Percentiles rank a stretch among this genome's conserved stretches.
Evolutionary conservation across 2,888 invertebrate species (phyloP).

Genomic region (Erpobdella octoculata): DNA sequence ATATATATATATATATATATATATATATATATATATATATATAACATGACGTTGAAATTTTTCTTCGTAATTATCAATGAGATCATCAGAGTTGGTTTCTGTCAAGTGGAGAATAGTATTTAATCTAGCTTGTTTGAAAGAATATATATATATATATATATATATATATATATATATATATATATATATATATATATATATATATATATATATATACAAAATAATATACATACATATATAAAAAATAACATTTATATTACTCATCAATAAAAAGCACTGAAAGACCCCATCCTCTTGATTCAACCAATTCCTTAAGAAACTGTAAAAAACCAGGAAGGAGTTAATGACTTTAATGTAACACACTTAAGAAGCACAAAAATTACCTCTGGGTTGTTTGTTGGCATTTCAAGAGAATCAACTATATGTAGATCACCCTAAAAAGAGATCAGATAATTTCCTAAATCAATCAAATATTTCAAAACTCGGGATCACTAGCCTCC

Average conservation of each 20-base stretch:
- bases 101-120: no score
- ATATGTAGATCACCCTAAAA: conserved; percentile 65
- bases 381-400: conserved; percentile 65
- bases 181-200: no score
- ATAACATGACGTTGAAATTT: no score
- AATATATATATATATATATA: not conserved
- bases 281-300: conserved; percentile 85
- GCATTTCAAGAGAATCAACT: conserved; percentile 76
- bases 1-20: no score
- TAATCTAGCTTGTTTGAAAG: no score
- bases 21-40: no score
- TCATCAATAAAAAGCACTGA: conserved; percentile 86
- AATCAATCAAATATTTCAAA: not conserved
- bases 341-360: not conserved
- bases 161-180: not conserved
- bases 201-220: no score
- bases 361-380: conserved; percentile 24
- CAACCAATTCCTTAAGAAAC: conserved; percentile 71
- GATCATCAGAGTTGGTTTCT: no score
- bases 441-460: not conserved
- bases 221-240: no score
- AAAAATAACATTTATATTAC: no score
- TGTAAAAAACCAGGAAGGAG: conserved; percentile 39
- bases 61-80: no score
- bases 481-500: no score